Base-by-base conservation (phyloP, 2,797 vertebrate species). In the Labroides dimidiatus region DNA sequence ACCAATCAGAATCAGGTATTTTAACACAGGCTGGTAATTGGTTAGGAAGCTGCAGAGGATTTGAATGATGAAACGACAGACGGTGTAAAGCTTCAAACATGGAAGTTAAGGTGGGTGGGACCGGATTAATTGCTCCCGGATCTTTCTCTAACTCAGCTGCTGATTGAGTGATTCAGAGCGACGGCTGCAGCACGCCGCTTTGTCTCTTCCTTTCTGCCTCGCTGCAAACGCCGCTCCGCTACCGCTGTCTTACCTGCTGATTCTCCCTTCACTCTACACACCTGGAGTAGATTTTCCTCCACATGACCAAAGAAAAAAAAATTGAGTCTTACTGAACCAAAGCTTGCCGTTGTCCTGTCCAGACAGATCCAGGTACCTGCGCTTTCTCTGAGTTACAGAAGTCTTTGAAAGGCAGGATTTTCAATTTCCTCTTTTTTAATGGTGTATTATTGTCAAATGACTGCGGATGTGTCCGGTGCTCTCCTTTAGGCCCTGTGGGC, bases 41-140 rank as follows among this genome's bases (percentile, higher is more conserved):
- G 27, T 3, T 6, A 27, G 6, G 6, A 27, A 27, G 6, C n/a
- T n/a, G n/a, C n/a, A 9, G 30, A 13, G 30, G 7, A 9, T 33
- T 14, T 39, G 13, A 39, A 39, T 3, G 13, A 13, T 12, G 37
- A 39, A 39, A 39, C 13, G 6, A 39, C 3, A 14, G 37, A 39
- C 6, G 2, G 10, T 13, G 9, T 39, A 14, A 27, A 39, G 9
- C 37, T 39, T 39, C 37, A 39, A 2, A 39, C 13, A 39, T 39
- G 11, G 13, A 12, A 39, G n/a, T n/a, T n/a, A n/a, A n/a, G n/a
- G n/a, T n/a, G n/a, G n/a, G n/a, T n/a, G n/a, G n/a, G n/a, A n/a
- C 30, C 30, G 78, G 71, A 89, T 89, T 84, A 87, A 82, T 87
- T 84, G 80, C 77, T 80, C 78, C 69, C 27, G 23, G 49, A 56